Base-by-base conservation (phyloP, 1,140 invertebrate genomes). In the Drosophila subpulchrella region DNA sequence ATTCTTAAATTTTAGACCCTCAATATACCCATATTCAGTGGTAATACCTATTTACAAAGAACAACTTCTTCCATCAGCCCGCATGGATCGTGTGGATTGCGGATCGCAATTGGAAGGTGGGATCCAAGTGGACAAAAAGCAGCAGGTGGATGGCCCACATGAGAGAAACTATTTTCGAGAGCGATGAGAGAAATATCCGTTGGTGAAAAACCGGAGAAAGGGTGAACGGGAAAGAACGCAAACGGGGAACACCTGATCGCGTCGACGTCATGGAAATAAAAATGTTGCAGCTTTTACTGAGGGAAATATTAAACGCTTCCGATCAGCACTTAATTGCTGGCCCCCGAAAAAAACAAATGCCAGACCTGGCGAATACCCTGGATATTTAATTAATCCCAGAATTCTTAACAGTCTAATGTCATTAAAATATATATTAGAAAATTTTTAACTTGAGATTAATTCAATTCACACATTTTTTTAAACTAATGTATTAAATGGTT, bases 181-280 rank as follows among this genome's bases (percentile, higher is more conserved):
- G 44, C 15, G 39, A 24, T 60, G 78, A 86, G 66, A 73, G 83
- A 82, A 61, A 79, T 38, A 67, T 81, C 81, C 80, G 75, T 44
- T 20, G 3, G 11, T 17, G 15, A 36, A 32, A 58, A 20, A 24
- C 11, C 17, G 27, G 20, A 6, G 34, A 10, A 20, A 17, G 10
- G 30, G 32, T 13, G 32, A 30, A 48, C 13, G 17, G 13, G 38
- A n/a, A 6, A 30, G 30, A 32, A 32, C 7, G 7, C 6, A 34
- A 10, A 32, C 56, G 48, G 48, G 10, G 15, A 66, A 75, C 73
- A 75, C 71, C 73, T 75, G 73, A 75, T 66, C 34, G 47, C 20
- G 27, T 53, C 70, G 51, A 71, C 67, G 67, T 71, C 67, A 71
- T 70, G 63, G 65, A 70, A 70, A 70, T 70, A 12, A 57, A 70